Evolutionary conservation across 2,888 invertebrate genomes (phyloP), one percentile per base, ranked within the genome.

Genomic region (Micropterix aruncella): DNA sequence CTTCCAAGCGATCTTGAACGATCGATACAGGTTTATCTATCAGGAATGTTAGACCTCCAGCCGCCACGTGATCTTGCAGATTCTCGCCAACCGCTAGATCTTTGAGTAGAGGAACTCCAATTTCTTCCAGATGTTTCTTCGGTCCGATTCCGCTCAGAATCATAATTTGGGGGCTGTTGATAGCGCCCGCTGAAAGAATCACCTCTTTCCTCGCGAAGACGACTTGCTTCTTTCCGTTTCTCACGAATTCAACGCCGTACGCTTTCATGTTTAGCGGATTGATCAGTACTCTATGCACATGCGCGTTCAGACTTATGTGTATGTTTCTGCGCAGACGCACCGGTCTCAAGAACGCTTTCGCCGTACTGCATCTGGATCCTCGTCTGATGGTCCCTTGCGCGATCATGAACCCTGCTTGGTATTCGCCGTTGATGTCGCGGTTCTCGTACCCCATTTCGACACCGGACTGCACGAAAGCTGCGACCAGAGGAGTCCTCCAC

Each of bases 61-160:
- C 85, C 12, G 85, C 90, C 1, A 90, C 86, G 59, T 91, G 91
- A 60, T 91, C 91, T 61, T 91, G 90, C 40, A 91, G 66, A 57
- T 91, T 89, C 55, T 86, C 79, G 0, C 89, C 89, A 0, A 83
- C 87, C 1, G 76, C 76, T 38, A 88, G 66, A 61, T 92, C 82
- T 56, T 79, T 79, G 1, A 91, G 54, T 0, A 88, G 78, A 4
- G 76, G 77, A 40, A 92, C 84, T 2, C 83, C 82, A 1, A 83
- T 67, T 40, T 79, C 70, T 48, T 66, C 63, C 9, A 90, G 65
- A 53, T 90, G 87, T 12, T 78, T 65, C 44, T 70, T 68, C 0
- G 88, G 86, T 0, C 86, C 86, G 43, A 90, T 72, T 0, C 94
- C 94, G 0, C 92, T 92, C 1, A 95, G 63, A 90, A 94, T 90